phyloP scores from a whole-genome alignment of 2,888 invertebrate species.

The Xestia xanthographa region DNA sequence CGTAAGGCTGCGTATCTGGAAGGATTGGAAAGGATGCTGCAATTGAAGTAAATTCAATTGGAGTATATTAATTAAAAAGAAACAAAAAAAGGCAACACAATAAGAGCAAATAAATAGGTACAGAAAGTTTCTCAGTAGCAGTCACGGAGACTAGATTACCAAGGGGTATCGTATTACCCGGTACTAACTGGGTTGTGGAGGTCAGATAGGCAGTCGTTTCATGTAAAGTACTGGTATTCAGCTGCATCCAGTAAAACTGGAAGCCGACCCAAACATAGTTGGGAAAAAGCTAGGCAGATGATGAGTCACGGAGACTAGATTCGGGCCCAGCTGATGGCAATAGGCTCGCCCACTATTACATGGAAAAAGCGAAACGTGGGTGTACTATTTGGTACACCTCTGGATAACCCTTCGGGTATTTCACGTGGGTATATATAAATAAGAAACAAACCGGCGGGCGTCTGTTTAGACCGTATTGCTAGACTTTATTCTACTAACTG shows the following conservation, averaged over 20 bases:
- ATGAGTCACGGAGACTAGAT: not conserved
- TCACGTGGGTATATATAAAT: not conserved
- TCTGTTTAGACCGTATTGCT: not conserved
- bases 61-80: constrained; percentile 30
- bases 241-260: too few species aligned
- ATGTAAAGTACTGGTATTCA: too few species aligned
- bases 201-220: too few species aligned
- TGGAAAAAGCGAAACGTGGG: not conserved
- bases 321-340: not conserved
- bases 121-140: not conserved
- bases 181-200: too few species aligned
- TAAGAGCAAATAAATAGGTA: not conserved
- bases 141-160: not conserved
- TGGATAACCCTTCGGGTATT: not conserved
- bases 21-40: constrained; percentile 32
- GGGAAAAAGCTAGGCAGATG: too few species aligned
- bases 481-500: not conserved
- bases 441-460: not conserved
- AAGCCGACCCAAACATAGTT: too few species aligned
- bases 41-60: constrained; percentile 39
- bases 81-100: not conserved
- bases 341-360: not conserved
- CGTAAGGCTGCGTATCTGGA: constrained; percentile 94
- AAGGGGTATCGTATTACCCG: too few species aligned
- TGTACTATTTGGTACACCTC: not conserved